These are phyloP conservation scores for Cheilosia pagana DNA, from an alignment of 2,888 invertebrate species.

Conservation along the genomic window DNA sequence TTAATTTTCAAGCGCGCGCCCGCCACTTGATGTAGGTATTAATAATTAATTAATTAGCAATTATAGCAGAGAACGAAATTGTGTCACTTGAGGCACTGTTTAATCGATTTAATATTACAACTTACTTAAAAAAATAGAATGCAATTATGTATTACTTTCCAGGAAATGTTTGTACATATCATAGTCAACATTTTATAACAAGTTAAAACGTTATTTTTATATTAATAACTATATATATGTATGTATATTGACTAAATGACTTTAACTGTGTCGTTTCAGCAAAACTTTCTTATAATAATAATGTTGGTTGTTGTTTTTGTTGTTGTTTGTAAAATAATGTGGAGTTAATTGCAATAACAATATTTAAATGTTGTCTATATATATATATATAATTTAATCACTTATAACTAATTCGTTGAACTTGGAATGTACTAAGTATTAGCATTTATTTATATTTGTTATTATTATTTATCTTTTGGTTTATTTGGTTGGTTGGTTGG, in stretches of 20 bases:
- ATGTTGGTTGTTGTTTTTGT: neutral
- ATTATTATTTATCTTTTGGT: neutral
- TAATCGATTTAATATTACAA: constrained; percentile 51
- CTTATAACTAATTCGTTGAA: constrained; percentile 67
- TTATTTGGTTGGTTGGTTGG: neutral
- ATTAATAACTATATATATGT: constrained; percentile 7
- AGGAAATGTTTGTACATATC: constrained; percentile 49
- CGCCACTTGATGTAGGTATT: neutral
- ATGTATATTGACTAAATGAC: neutral
- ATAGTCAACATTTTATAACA: constrained; percentile 26
- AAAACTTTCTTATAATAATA: constrained; percentile 31
- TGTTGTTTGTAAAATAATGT: constrained; percentile 19
- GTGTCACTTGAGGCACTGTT: constrained; percentile 69
- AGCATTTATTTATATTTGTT: constrained; percentile 14
- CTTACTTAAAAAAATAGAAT: constrained; percentile 1
- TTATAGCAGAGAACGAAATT: constrained; percentile 34
- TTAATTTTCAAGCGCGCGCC: neutral
- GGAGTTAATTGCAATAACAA: constrained; percentile 43
- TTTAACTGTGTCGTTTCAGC: constrained; percentile 40
- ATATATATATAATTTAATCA: constrained; percentile 17
- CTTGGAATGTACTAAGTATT: constrained; percentile 41
- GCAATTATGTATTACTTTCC: constrained; percentile 7
- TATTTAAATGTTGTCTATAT: constrained; percentile 39
- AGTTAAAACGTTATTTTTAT: constrained; percentile 16
- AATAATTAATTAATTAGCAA: neutral